Evolutionary conservation across 1,140 invertebrate species (phyloP).

Genomic region (Micrasema minimum): DNA sequence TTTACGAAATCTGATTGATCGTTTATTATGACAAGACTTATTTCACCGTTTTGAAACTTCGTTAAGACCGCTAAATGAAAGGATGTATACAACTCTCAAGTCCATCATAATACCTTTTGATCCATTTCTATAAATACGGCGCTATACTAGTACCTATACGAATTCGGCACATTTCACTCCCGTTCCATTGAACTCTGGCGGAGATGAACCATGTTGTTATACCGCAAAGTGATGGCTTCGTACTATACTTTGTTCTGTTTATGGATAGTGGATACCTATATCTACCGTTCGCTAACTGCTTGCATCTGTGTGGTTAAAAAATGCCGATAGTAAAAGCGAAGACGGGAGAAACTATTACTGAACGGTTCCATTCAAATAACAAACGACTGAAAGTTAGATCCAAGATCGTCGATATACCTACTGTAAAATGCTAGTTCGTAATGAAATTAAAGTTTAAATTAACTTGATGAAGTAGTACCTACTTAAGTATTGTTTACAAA

Average conservation of each 20-base stretch:
- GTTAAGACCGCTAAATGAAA: too few relatives aligned
- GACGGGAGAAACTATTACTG: conserved; percentile 6
- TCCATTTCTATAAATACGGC: too few relatives aligned
- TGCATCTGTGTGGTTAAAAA: conserved; percentile 13
- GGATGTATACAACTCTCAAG: too few relatives aligned
- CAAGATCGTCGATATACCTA: neutral
- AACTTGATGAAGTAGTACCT: too few relatives aligned
- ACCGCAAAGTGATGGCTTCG: conserved; percentile 3
- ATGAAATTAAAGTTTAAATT: too few relatives aligned
- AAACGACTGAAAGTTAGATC: neutral
- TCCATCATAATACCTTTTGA: too few relatives aligned
- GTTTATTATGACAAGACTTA: too few relatives aligned
- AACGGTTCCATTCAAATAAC: neutral
- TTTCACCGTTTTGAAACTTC: too few relatives aligned
- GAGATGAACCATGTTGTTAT: neutral
- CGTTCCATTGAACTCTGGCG: neutral
- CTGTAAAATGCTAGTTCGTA: too few relatives aligned
- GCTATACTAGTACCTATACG: neutral
- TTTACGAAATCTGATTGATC: too few relatives aligned
- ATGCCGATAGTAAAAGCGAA: conserved; percentile 13
- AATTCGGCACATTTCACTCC: conserved; percentile 2
- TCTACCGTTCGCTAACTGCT: conserved; percentile 25
- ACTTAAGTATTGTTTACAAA: too few relatives aligned
- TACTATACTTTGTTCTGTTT: conserved; percentile 6
- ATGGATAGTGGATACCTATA: too few relatives aligned